Evolutionary conservation across 2,113 vertebrate genomes (phyloP).

Genomic region (Etia nguti): DNA sequence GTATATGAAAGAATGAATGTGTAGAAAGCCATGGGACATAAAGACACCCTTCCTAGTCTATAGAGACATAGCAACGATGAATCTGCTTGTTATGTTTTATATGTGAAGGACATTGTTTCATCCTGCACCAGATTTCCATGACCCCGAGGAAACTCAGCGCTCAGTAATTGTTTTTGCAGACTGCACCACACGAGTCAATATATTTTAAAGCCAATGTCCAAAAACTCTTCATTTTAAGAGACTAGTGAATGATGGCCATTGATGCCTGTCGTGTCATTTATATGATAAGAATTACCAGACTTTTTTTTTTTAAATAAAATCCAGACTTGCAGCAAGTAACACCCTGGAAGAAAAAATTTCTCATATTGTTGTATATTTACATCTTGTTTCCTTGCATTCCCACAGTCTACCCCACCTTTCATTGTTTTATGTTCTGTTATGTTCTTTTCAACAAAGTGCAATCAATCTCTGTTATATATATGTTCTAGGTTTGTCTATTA

Average conservation of each 20-base stretch:
- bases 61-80: slow-evolving; percentile 49
- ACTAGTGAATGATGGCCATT: slow-evolving; percentile 32
- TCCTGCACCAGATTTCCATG: slow-evolving; percentile 46
- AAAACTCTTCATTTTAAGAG: slow-evolving; percentile 48
- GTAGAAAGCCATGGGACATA: slow-evolving; percentile 12
- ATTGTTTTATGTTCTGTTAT: background rate
- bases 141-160: slow-evolving; percentile 28
- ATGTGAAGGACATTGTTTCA: slow-evolving; percentile 56
- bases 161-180: slow-evolving; percentile 56
- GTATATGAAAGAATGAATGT: background rate
- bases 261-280: slow-evolving; percentile 58
- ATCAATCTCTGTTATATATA: background rate
- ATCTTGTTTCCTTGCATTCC: background rate
- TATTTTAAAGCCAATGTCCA: slow-evolving; percentile 53
- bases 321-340: slow-evolving; percentile 3
- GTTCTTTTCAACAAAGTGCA: background rate
- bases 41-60: slow-evolving; percentile 6
- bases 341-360: background rate
- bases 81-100: slow-evolving; percentile 59
- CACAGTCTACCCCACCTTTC: background rate
- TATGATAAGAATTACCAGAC: slow-evolving; percentile 42
- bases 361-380: background rate
- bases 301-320: slow-evolving; percentile 19
- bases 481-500: background rate
- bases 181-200: slow-evolving; percentile 21